Evolutionary conservation across 1,140 invertebrate genomes (phyloP).

Genomic region (Leptonema lineaticorne): DNA sequence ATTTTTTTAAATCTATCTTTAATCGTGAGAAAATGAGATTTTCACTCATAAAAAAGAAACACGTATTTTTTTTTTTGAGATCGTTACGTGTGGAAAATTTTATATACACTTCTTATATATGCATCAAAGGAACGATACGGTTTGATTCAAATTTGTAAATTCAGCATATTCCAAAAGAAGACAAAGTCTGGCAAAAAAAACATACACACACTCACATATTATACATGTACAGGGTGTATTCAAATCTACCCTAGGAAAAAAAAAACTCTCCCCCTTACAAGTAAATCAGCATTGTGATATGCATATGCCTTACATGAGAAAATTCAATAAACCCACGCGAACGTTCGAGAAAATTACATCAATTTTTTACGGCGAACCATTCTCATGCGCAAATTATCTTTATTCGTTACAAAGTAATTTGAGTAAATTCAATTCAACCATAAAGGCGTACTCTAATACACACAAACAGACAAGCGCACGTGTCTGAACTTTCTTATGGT

Average conservation of each 20-base stretch:
- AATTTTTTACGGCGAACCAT: slow-evolving; percentile 5
- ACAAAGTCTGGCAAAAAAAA: too few species aligned
- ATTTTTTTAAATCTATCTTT: too few species aligned
- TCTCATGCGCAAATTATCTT: slow-evolving; percentile 7
- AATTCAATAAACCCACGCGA: slow-evolving; percentile 7
- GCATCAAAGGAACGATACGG: too few species aligned
- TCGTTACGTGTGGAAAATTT: not conserved
- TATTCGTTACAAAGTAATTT: slow-evolving; percentile 6
- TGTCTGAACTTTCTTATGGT: not conserved
- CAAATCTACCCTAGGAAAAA: too few species aligned
- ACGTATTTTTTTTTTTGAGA: not conserved
- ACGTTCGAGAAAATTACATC: slow-evolving; percentile 14
- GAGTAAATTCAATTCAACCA: slow-evolving; percentile 1
- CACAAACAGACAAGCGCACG: not conserved
- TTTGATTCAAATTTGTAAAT: slow-evolving; percentile 5
- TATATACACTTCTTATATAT: too few species aligned
- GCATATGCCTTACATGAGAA: slow-evolving; percentile 5
- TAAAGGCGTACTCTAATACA: not conserved
- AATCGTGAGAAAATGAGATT: too few species aligned
- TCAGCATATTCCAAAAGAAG: not conserved
- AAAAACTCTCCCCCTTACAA: not conserved
- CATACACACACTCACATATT: too few species aligned
- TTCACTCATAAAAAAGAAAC: too few species aligned
- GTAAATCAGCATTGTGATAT: slow-evolving; percentile 19
- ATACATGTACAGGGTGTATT: not conserved